These are phyloP conservation scores for Cheumatopsyche charites DNA, from an alignment of 1,140 invertebrate genomes.

Conservation along the genomic window DNA sequence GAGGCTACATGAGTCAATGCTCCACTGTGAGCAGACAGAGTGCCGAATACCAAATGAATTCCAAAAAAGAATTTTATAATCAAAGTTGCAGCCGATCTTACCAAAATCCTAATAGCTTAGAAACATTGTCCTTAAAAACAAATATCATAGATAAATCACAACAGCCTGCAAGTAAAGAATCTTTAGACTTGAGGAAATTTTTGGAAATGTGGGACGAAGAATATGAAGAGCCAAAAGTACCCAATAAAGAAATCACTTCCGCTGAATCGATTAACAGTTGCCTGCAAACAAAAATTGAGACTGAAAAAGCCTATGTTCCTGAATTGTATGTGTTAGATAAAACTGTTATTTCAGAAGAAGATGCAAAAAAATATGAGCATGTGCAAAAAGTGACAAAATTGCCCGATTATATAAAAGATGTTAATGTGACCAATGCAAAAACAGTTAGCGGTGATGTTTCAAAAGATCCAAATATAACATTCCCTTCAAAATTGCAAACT, in stretches of 20 bases:
- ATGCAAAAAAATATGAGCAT: slow-evolving; percentile 59
- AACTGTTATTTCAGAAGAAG: slow-evolving; percentile 58
- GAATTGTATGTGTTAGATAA: slow-evolving; percentile 59
- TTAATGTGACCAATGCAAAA: background rate
- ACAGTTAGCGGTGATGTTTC: background rate
- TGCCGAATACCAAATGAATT: slow-evolving; percentile 50
- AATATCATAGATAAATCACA: background rate
- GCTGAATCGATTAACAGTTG: background rate
- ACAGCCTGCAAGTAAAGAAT: background rate
- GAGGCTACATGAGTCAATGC: slow-evolving; percentile 60
- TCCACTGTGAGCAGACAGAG: slow-evolving; percentile 58
- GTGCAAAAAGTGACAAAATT: slow-evolving; percentile 61
- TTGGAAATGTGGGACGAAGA: slow-evolving; percentile 62
- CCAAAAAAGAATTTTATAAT: slow-evolving; percentile 9
- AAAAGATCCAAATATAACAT: slow-evolving; percentile 5
- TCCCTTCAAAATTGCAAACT: background rate
- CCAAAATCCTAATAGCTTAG: background rate
- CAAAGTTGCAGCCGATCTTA: slow-evolving; percentile 15
- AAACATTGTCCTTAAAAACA: background rate
- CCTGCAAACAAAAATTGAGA: slow-evolving; percentile 49
- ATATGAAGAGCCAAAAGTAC: slow-evolving; percentile 53
- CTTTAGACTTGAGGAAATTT: slow-evolving; percentile 59
- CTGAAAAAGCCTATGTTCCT: slow-evolving; percentile 42
- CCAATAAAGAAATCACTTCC: slow-evolving; percentile 29
- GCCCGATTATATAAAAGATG: slow-evolving; percentile 57